Base-by-base conservation (phyloP, 2,888 invertebrate species). In the Eurois occulta region DNA sequence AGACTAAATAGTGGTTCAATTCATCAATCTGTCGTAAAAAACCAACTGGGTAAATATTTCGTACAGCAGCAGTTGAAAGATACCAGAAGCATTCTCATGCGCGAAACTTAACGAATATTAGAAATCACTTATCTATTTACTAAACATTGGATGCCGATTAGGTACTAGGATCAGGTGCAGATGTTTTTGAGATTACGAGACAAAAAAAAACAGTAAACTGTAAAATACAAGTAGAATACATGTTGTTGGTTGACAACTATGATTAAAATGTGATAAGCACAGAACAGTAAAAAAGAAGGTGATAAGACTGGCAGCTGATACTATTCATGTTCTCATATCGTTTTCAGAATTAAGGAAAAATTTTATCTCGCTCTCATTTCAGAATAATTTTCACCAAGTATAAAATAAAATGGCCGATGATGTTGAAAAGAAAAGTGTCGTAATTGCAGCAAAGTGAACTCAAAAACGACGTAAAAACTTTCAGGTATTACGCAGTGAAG, bases 401-500 rank as follows among this genome's bases (percentile, higher is more conserved):
- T 24, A 58, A 67, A 67, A 38, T 73, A 76, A 84, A 84, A 77
- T 65, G 2, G 13, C 24, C 43, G 28, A 28, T 60, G 52, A 68
- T 41, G 35, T 70, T 76, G 28, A 48, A 76, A 76, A 86, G 66
- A 84, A 80, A 80, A 74, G 52, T 86, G 70, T 71, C 58, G 66
- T 76, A 84, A 84, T 60, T 38, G 18, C 73, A 76, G 35, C 41
- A 60, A 78, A 72, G 41, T 68, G 58, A 70, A 74, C 55, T 77
- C 67, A 46, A 83, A 76, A 72, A 77, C 71, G 24, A 52, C 43
- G 68, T 76, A 80, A 70, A 85, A 52, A 38, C 74, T 81, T 81
- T 86, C 72, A 84, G 87, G 60, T 84, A 64, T 85, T 83, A 78
- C 76, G 85, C 38, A 77, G 62, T 71, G 10, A 74, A 52, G 35